Evolutionary conservation across 1,140 invertebrate genomes (phyloP), one percentile per base, ranked within the genome.

Genomic region (Coenobita brevimanus): DNA sequence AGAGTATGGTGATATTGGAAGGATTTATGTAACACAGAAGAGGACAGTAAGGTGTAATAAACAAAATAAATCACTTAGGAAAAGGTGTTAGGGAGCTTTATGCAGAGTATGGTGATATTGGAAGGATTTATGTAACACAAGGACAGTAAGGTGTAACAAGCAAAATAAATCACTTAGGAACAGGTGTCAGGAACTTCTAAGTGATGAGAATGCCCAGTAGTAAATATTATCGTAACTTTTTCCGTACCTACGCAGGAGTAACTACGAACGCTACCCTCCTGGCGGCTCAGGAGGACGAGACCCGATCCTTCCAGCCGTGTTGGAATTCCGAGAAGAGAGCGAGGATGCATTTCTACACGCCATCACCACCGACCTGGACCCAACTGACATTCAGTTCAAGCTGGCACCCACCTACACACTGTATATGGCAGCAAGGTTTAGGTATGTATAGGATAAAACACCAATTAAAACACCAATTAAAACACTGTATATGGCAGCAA

Each of bases 391-490:
- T 2, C 93, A 94, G 91, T 94, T 94, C 91, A 94, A 94, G 92
- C 93, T 99, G 62, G 97, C 98, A 0, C 98, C 98, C 0, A 98
- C 98, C 4, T 99, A 99, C 92, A 97, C 97, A 0, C 94, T 99
- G 2, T 99, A 99, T 92, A 94, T 99, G 91, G 97, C 97, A 89
- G 96, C 97, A 60, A 95, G 94, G 33, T 92, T 91, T 82, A 90
- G 90, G 90, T 90, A 36, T 15, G 82, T 80, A 1, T 6, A 38
- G 3, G 17, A 15, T 36, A 13, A 10, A 17, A 46, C 13, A 33
- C n/a, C n/a, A n/a, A n/a, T n/a, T n/a, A n/a, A n/a, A n/a, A n/a
- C 98, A 0, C 98, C 98, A 0, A 98, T 98, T 6, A 99, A 99
- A 92, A 97, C 97, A 0, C 94, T 99, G 2, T 99, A 99, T 92